Evolutionary conservation across 2,797 vertebrate genomes (phyloP), one percentile per base, ranked within the genome.

Genomic region (Enteromius radiatus): DNA sequence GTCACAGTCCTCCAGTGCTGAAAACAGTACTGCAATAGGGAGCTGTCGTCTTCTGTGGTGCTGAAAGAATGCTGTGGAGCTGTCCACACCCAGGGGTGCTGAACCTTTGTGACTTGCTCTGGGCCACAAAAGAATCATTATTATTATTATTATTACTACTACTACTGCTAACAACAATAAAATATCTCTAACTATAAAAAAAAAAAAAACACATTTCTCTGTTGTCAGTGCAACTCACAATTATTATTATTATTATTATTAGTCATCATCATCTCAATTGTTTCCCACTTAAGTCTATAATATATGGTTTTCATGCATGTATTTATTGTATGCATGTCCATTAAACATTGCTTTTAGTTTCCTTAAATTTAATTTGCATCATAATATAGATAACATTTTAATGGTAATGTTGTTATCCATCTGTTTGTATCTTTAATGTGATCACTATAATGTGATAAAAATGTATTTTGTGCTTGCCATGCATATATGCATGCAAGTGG

Each of bases 81-180:
- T 83, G 61, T 86, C 80, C 77, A n/a, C 5, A 47, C 59, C 23
- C 7, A 10, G 26, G 64, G 33, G 82, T 84, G 41, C 84, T 82
- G 76, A 84, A 70, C 68, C 28, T 64, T 31, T n/a, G 49, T 28
- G 47, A 68, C 26, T 12, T 45, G 26, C 70, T 26, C 41, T 65
- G 11, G 26, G 28, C 6, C 28, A 77, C 59, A 77, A 69, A 54
- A 38, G 1, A 68, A 69, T 21, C 0, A 28, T 75, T 68, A n/a
- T 68, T 21, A 68, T 67, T 38, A 33, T 15, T 61, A 0, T 1
- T 56, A 23, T 15, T 63, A 28, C 21, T 63, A 63, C 54, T 56
- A 0, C 54, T 56, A 23, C n/a, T n/a, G n/a, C n/a, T 9, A 23
- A 56, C 21, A 56, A 23, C 3, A 56, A 56, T 4, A 23, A 56